Conservation (phyloP, 2,113 vertebrate genomes). For the Erythrolamprus reginae region DNA sequence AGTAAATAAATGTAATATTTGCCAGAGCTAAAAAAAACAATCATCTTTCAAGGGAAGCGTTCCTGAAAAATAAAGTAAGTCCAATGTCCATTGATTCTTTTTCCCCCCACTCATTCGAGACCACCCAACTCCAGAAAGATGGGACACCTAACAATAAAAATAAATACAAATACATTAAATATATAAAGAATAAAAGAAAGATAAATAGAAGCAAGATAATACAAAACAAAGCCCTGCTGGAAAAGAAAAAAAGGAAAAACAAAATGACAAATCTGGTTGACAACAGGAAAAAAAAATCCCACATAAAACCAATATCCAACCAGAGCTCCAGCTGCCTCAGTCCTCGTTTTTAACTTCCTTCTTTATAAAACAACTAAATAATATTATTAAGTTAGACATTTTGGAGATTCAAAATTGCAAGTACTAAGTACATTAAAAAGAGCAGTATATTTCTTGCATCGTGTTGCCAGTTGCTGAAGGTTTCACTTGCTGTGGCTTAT, state of each 20-base stretch:
- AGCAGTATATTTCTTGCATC: neutral
- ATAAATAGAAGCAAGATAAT: neutral
- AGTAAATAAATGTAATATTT: conserved; percentile 24
- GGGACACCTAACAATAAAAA: neutral
- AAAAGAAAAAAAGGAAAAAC: neutral
- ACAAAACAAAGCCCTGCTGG: neutral
- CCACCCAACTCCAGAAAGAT: neutral
- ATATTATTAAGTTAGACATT: neutral
- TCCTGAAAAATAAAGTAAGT: neutral
- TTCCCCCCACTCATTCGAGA: neutral
- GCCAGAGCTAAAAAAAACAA: conserved; percentile 16
- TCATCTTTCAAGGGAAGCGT: conserved; percentile 19
- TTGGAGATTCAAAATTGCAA: neutral
- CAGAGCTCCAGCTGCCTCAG: neutral
- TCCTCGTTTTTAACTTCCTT: neutral
- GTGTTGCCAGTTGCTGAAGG: neutral
- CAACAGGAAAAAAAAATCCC: neutral
- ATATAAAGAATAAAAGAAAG: neutral
- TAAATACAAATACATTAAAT: neutral
- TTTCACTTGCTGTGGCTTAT: neutral
- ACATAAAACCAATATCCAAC: neutral
- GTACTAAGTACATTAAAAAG: neutral
- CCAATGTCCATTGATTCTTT: neutral
- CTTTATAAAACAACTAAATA: conserved; percentile 31
- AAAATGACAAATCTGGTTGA: neutral